These are phyloP conservation scores for Noturus placidus DNA, from an alignment of 2,113 vertebrate species.

Conservation along the genomic window DNA sequence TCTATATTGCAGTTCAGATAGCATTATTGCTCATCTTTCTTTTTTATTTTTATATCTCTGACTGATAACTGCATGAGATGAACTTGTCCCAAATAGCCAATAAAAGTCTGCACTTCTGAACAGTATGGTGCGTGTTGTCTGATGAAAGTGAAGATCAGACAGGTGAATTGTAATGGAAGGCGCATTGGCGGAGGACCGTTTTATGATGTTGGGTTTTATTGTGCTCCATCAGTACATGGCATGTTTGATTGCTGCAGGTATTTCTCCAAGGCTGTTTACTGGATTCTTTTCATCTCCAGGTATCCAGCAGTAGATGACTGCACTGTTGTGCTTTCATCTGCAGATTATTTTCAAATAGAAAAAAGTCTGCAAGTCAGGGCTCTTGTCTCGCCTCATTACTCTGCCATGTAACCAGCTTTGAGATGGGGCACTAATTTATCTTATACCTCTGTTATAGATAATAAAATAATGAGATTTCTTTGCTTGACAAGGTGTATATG, in stretches of 20 bases:
- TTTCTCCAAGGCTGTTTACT: slow-evolving; percentile 9
- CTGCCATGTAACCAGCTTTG: not conserved
- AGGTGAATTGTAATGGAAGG: slow-evolving; percentile 31
- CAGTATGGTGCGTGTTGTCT: not conserved
- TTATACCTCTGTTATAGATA: not conserved
- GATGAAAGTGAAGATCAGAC: slow-evolving; percentile 35
- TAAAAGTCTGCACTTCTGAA: slow-evolving; percentile 3
- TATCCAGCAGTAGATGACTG: not conserved
- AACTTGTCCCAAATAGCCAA: slow-evolving; percentile 29
- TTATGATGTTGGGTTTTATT: slow-evolving; percentile 34
- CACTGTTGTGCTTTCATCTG: slow-evolving; percentile 12
- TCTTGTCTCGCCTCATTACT: slow-evolving; percentile 2
- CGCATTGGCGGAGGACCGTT: not conserved
- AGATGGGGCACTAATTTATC: not conserved
- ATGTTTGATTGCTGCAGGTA: slow-evolving; percentile 19
- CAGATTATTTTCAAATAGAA: slow-evolving; percentile 2
- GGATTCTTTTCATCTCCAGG: not conserved
- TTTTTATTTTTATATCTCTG: slow-evolving; percentile 10
- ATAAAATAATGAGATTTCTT: not conserved
- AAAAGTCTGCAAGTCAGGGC: not conserved
- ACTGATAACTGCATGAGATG: slow-evolving; percentile 15
- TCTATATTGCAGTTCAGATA: not conserved
- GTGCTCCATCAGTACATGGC: not conserved
- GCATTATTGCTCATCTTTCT: slow-evolving; percentile 13
- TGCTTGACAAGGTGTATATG: not conserved